Conservation (phyloP, 2,113 vertebrate genomes). For the Garra rufa region DNA sequence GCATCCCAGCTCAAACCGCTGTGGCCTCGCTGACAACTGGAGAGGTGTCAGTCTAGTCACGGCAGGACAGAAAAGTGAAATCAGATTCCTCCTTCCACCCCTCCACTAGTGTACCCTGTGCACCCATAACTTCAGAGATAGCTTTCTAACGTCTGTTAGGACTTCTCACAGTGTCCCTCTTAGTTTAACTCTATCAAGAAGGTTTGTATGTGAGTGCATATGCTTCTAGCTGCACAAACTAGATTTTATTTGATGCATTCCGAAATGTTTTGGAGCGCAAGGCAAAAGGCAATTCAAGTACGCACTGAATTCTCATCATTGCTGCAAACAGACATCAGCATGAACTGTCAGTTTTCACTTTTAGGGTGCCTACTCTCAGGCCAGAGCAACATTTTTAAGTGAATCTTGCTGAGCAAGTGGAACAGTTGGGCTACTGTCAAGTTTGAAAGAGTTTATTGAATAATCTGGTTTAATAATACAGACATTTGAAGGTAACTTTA, state of each 20-base stretch:
- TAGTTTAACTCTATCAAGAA: not conserved
- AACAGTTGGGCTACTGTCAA: not conserved
- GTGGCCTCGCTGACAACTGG: not conserved
- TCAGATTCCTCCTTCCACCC: not conserved
- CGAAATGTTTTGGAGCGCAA: not conserved
- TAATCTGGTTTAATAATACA: not conserved
- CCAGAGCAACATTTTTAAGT: not conserved
- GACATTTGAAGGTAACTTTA: not conserved
- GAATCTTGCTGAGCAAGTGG: not conserved
- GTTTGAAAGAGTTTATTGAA: not conserved
- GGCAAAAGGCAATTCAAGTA: not conserved
- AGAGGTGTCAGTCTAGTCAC: not conserved
- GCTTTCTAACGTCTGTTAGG: not conserved
- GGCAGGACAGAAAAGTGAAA: slow-evolving; percentile 6
- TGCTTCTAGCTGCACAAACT: not conserved
- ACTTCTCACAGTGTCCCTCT: not conserved
- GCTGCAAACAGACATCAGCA: not conserved
- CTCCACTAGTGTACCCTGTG: not conserved
- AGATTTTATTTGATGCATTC: not conserved
- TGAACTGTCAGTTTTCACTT: not conserved
- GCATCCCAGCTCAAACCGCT: not conserved
- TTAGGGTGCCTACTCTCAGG: not conserved
- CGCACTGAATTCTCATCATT: not conserved
- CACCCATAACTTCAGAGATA: not conserved
- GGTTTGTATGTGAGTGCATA: not conserved